Conservation (phyloP, 1,140 invertebrate species). For the Cotesia vestalis region DNA sequence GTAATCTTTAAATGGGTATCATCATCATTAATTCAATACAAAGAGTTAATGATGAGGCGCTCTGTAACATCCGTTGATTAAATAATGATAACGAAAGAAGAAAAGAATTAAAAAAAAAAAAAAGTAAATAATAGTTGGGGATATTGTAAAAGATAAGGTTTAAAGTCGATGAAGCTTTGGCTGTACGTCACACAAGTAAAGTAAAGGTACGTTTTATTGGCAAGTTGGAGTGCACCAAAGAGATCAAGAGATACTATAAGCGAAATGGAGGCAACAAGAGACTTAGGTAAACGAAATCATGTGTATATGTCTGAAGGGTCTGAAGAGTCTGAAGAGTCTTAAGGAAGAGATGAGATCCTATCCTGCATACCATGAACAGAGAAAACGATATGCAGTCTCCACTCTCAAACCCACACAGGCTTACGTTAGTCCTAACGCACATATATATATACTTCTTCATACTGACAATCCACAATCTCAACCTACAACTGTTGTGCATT, state of each 20-base stretch:
- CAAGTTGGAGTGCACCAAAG: constrained; percentile 20
- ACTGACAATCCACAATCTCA: neutral
- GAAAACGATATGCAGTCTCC: neutral
- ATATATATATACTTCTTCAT: neutral
- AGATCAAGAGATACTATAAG: constrained; percentile 13
- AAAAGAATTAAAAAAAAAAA: neutral
- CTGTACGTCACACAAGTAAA: constrained; percentile 34
- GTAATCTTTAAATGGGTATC: no score
- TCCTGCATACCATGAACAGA: no score
- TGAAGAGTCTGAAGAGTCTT: neutral
- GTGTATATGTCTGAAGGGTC: constrained; percentile 3
- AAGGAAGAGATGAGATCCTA: no score
- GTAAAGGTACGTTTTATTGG: constrained; percentile 31
- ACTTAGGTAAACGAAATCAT: constrained; percentile 31
- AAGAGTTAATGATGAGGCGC: no score
- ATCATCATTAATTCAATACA: no score
- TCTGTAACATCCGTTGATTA: no score
- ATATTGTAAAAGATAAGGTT: neutral
- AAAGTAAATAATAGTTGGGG: neutral
- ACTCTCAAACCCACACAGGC: no score
- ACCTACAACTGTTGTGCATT: neutral
- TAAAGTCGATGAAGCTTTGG: constrained; percentile 29
- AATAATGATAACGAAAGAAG: neutral
- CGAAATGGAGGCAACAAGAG: constrained; percentile 10
- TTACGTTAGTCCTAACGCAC: neutral